These are phyloP conservation scores for Pyrochroa serraticornis DNA, from an alignment of 2,888 invertebrate genomes.

Conservation along the genomic window DNA sequence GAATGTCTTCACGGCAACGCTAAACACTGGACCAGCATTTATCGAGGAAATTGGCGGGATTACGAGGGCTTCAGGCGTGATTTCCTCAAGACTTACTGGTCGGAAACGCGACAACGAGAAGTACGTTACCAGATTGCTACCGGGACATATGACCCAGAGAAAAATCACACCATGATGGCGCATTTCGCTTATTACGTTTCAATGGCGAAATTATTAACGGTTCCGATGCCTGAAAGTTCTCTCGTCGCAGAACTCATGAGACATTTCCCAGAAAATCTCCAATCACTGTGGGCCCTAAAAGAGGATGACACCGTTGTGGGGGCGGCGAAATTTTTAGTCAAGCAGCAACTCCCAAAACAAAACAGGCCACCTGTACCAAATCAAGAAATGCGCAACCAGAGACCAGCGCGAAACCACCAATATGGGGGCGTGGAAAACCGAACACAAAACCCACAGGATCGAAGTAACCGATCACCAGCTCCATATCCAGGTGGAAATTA, in stretches of 20 bases:
- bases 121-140: conserved; percentile 4
- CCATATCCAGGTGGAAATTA: too few species aligned
- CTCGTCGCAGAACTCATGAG: conserved; percentile 2
- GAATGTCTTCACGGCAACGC: background rate
- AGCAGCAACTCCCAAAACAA: too few species aligned
- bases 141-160: too few species aligned
- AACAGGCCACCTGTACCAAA: too few species aligned
- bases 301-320: background rate
- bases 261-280: conserved; percentile 1
- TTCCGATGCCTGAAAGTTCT: background rate
- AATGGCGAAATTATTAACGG: background rate
- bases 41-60: background rate
- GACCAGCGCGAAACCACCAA: too few species aligned
- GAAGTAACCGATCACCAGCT: too few species aligned
- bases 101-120: background rate
- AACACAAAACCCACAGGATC: too few species aligned
- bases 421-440: too few species aligned
- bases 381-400: too few species aligned
- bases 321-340: too few species aligned
- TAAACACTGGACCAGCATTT: conserved; percentile 1
- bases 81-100: conserved; percentile 4
- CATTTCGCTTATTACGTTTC: conserved; percentile 3
- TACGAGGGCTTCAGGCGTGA: background rate
- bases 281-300: background rate
- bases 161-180: background rate